Evolutionary conservation across 2,888 invertebrate species (phyloP).

Genomic region (Galeopsomyia nigrocyanea): DNA sequence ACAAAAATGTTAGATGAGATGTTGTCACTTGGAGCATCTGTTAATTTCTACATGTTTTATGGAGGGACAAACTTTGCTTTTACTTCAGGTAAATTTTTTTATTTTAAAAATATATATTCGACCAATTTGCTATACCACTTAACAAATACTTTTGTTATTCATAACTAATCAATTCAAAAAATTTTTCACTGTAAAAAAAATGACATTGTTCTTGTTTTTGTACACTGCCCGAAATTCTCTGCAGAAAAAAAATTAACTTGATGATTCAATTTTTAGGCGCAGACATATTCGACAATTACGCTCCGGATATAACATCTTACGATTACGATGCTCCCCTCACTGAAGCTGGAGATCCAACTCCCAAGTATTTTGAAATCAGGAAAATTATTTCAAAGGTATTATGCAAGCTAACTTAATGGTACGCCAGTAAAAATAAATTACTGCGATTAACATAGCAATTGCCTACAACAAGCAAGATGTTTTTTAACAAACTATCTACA

Average conservation of each 20-base stretch:
- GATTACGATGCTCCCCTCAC: constrained; percentile 93
- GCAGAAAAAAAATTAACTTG: not conserved
- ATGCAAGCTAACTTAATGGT: no score
- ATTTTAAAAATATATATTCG: not conserved
- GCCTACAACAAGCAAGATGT: not conserved
- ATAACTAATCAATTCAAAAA: not conserved
- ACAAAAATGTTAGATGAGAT: constrained; percentile 60
- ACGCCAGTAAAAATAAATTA: no score
- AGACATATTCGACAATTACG: constrained; percentile 69
- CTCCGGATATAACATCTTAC: constrained; percentile 85
- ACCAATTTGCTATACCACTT: not conserved
- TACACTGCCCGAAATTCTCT: not conserved
- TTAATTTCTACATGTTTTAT: constrained; percentile 93
- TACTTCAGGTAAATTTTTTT: constrained; percentile 61
- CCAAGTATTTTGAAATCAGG: constrained; percentile 82
- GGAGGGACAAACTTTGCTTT: constrained; percentile 91
- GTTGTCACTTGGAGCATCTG: constrained; percentile 71
- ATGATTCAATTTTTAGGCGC: constrained; percentile 59
- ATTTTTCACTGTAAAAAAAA: constrained; percentile 38
- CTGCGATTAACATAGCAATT: not conserved
- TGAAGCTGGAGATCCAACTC: constrained; percentile 91
- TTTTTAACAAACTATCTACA: not conserved
- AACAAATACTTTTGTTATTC: no score
- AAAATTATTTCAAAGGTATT: constrained; percentile 74
- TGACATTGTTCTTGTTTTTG: constrained; percentile 39